Conservation (phyloP, 2,797 vertebrate species). For the Helicolenus hilgendorfi region DNA sequence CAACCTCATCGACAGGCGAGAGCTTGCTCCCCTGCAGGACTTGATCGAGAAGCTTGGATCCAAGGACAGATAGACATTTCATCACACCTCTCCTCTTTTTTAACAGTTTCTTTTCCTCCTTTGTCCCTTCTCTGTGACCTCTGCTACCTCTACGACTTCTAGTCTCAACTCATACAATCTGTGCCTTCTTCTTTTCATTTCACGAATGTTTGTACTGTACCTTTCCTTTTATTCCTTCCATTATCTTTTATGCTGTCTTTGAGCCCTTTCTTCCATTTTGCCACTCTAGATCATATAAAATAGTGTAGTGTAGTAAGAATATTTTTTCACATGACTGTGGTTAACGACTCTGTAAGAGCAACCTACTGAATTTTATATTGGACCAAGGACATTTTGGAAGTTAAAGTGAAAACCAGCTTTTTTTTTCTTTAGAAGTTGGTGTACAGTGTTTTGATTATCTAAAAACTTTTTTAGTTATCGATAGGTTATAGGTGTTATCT, state of each 20-base stretch:
- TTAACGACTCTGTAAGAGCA: slow-evolving; percentile 53
- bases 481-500: slow-evolving; percentile 41
- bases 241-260: slow-evolving; percentile 53
- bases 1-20: slow-evolving; percentile 96
- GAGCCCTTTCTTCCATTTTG: slow-evolving; percentile 53
- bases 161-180: slow-evolving; percentile 67
- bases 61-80: slow-evolving; percentile 95
- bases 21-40: slow-evolving; percentile 97
- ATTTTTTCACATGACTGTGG: slow-evolving; percentile 66
- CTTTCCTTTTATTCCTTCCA: slow-evolving; percentile 38
- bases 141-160: slow-evolving; percentile 81
- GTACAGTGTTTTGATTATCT: slow-evolving; percentile 47
- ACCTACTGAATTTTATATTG: slow-evolving; percentile 65
- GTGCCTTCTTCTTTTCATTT: slow-evolving; percentile 79
- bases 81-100: slow-evolving; percentile 9
- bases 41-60: slow-evolving; percentile 98
- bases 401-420: slow-evolving; percentile 56
- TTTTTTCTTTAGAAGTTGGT: slow-evolving; percentile 33
- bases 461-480: slow-evolving; percentile 38
- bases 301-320: slow-evolving; percentile 56
- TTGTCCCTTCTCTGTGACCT: slow-evolving; percentile 51
- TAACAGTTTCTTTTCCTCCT: slow-evolving; percentile 28
- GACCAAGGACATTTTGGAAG: slow-evolving; percentile 76
- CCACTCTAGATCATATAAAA: slow-evolving; percentile 57
- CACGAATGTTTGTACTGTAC: slow-evolving; percentile 56